A percentile compares a stretch with the other conserved stretches of the same genome.
Conservation (phyloP, 2,888 invertebrate genomes). For the Leptarthrus brevirostris region DNA sequence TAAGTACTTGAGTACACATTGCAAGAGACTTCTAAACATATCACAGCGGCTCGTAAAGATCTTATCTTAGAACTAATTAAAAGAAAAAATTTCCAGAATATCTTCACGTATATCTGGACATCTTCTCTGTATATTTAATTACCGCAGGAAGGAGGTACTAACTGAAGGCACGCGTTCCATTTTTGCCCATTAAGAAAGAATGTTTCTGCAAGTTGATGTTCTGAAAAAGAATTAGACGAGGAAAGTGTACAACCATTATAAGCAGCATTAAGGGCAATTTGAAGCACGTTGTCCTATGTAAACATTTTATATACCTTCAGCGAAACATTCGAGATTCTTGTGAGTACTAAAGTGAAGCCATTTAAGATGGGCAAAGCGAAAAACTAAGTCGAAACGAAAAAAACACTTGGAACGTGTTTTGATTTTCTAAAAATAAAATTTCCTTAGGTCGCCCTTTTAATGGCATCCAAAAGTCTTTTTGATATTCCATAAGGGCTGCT, state of each 20-base stretch:
- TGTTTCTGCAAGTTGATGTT: conserved; percentile 45
- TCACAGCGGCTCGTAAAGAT: too few relatives aligned
- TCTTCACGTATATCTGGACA: conserved; percentile 38
- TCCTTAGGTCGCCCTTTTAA: conserved; percentile 41
- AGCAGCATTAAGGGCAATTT: conserved; percentile 58
- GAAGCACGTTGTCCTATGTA: conserved; percentile 59
- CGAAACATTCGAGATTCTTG: background rate
- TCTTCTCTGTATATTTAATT: conserved; percentile 22
- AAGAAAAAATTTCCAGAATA: conserved; percentile 6
- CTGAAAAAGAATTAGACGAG: conserved; percentile 41
- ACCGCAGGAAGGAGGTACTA: conserved; percentile 5
- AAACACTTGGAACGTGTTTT: conserved; percentile 44
- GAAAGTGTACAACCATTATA: conserved; percentile 54
- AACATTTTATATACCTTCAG: conserved; percentile 47
- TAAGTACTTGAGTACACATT: too few relatives aligned
- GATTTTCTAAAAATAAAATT: conserved; percentile 50
- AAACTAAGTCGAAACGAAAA: background rate
- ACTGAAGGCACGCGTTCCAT: conserved; percentile 38
- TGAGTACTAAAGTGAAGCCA: background rate
- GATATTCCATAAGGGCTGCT: conserved; percentile 40
- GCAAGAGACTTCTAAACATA: background rate
- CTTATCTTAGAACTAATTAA: background rate
- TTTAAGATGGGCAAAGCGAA: conserved; percentile 23
- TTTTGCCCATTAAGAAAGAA: conserved; percentile 45
- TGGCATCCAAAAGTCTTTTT: conserved; percentile 36